Evolutionary conservation across 2,113 vertebrate species (phyloP).

Genomic region (Ardeotis arabs): DNA sequence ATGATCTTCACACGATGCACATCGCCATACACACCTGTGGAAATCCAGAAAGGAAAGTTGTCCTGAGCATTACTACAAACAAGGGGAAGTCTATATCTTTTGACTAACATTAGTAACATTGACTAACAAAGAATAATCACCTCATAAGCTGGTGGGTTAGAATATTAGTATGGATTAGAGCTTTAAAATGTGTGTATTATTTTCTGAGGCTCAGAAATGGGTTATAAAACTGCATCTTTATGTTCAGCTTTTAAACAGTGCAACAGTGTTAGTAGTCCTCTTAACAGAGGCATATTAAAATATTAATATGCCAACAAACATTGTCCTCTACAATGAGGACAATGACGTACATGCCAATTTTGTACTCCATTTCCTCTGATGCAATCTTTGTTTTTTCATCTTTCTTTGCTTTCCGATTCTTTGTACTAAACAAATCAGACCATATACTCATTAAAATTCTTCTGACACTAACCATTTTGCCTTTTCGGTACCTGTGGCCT

Average conservation of each 20-base stretch:
- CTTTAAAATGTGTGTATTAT: neutral
- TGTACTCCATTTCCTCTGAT: neutral
- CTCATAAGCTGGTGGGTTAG: neutral
- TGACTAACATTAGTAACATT: neutral
- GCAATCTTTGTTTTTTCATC: neutral
- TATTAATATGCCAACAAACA: neutral
- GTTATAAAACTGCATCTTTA: neutral
- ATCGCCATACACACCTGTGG: constrained; percentile 85
- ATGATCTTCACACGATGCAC: constrained; percentile 90
- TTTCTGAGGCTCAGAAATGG: neutral
- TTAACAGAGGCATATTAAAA: neutral
- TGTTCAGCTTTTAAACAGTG: neutral
- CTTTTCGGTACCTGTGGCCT: neutral
- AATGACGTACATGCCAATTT: fast-evolving
- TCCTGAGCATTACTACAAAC: neutral
- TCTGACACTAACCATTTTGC: neutral
- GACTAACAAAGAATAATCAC: neutral
- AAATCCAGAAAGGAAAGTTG: constrained; percentile 1
- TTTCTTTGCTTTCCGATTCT: neutral
- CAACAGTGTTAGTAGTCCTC: neutral
- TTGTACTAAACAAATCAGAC: neutral
- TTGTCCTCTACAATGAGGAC: neutral
- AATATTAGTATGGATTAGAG: neutral
- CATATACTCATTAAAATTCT: neutral
- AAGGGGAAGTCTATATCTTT: neutral